Evolutionary conservation across 1,140 invertebrate genomes (phyloP).

Genomic region (Drosophila kohkoa): DNA sequence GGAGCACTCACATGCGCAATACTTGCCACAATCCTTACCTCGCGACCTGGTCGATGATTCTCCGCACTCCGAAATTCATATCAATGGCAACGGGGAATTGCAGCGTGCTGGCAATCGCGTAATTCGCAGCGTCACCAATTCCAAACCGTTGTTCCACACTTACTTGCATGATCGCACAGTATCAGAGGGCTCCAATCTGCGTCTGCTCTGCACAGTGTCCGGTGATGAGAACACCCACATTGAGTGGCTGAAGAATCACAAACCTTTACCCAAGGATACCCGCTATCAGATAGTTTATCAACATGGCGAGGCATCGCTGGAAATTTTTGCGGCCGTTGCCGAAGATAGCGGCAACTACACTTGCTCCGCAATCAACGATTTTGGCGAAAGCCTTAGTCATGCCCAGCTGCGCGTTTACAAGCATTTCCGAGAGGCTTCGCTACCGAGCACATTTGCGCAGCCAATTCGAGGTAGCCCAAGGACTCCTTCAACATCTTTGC

Average conservation of each 20-base stretch:
- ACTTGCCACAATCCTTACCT: constrained; percentile 11
- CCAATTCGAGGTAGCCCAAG: constrained; percentile 88
- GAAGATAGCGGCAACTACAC: constrained; percentile 91
- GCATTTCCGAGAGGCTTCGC: constrained; percentile 88
- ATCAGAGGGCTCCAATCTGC: constrained; percentile 89
- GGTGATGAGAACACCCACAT: constrained; percentile 91
- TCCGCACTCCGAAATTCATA: constrained; percentile 20
- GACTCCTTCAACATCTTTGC: constrained; percentile 3
- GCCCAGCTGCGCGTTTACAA: constrained; percentile 90
- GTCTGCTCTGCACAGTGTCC: constrained; percentile 93
- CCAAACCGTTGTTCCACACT: constrained; percentile 93
- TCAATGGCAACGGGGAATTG: constrained; percentile 80
- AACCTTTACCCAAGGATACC: constrained; percentile 85
- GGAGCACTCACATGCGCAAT: constrained; percentile 1
- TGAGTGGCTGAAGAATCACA: constrained; percentile 93
- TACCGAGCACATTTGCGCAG: constrained; percentile 89
- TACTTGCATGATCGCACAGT: constrained; percentile 91
- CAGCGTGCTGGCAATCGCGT: constrained; percentile 70
- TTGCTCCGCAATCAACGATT: constrained; percentile 90
- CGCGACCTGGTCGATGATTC: not conserved
- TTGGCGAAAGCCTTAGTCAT: constrained; percentile 89
- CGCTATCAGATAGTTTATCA: constrained; percentile 87
- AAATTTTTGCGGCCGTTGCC: constrained; percentile 88
- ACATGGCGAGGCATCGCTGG: constrained; percentile 91
- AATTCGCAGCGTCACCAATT: constrained; percentile 65